Base-by-base conservation (phyloP, 2,888 invertebrate genomes). In the Xylophagus ater region DNA sequence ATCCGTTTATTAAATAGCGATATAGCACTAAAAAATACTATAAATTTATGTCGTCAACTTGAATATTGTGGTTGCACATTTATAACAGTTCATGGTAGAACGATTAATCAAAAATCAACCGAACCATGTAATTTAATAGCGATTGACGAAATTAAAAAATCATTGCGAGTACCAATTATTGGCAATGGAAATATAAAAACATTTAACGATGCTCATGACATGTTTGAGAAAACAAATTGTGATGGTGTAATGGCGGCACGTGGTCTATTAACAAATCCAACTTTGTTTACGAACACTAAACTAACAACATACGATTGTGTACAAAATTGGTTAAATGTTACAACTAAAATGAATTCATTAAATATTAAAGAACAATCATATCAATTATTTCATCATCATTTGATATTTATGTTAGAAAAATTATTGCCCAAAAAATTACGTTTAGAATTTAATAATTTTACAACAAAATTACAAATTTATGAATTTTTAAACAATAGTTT, bases 381-480 rank as follows among this genome's bases (percentile, higher is more conserved):
- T 61, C 78, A 84, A 49, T 79, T 78, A 56, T 90, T 96, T 55
- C 97, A 97, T 66, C 93, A 96, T 59, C 97, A 97, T 66, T 72
- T 97, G 46, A 87, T 90, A 35, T 93, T 90, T 59, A 97, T 97
- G 97, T 70, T 90, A 53, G 89, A 92, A 53, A 82, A 81, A 61
- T 58, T 82, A 25, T 68, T 94, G 50, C 71, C 76, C 0, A 81
- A 79, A 53, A 64, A 72, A 34, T 76, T 85, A 52, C 78, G 86
- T 53, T 68, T 75, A 48, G 64, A 78, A 34, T 92, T 96, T 55
- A 93, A 93, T 62, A 72, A 73, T 48, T 68, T 90, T 14, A 74
- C 73, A 49, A 75, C 70, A 41, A 79, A 77, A 54, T 65, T 73
- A 37, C 70, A 73, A 51, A 82, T 89, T 18, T 67, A 84, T 47